Percentiles rank a stretch among this genome's conserved stretches.
Conservation (phyloP, 64 coral and sea anemone genomes). For the Montipora sp. region DNA sequence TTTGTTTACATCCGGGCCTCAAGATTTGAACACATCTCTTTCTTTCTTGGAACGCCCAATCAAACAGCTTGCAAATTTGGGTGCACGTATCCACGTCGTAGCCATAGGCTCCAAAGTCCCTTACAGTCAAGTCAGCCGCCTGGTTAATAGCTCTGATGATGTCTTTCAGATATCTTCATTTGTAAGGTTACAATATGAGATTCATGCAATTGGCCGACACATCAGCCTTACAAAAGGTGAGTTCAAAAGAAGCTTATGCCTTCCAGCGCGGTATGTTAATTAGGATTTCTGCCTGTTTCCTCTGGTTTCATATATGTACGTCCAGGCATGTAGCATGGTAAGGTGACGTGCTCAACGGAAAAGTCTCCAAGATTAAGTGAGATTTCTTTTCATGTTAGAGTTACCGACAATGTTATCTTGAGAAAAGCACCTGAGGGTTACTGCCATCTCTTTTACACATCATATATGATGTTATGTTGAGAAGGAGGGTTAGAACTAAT, state of each 20-base stretch:
- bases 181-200: background rate
- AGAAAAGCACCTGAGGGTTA: too few relatives aligned
- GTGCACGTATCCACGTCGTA: constrained; percentile 72
- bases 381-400: too few relatives aligned
- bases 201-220: constrained; percentile 25
- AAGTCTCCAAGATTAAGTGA: too few relatives aligned
- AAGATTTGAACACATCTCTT: background rate
- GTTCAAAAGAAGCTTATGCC: background rate
- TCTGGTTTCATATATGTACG: too few relatives aligned
- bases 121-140: constrained; percentile 2
- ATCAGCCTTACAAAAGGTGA: constrained; percentile 1
- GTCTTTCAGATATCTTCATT: constrained; percentile 52
- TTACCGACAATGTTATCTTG: too few relatives aligned
- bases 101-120: constrained; percentile 53
- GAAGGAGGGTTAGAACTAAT: too few relatives aligned
- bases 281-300: background rate
- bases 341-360: too few relatives aligned
- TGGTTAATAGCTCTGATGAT: constrained; percentile 37
- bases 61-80: constrained; percentile 37
- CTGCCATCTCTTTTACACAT: too few relatives aligned
- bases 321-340: too few relatives aligned
- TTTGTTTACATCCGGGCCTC: constrained; percentile 70
- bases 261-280: background rate
- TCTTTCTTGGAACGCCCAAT: constrained; percentile 5
- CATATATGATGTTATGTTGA: too few relatives aligned